Percentiles rank a stretch among this genome's conserved stretches.
phyloP scores from a whole-genome alignment of 1,140 invertebrate species.

The Neodiprion lecontei region DNA sequence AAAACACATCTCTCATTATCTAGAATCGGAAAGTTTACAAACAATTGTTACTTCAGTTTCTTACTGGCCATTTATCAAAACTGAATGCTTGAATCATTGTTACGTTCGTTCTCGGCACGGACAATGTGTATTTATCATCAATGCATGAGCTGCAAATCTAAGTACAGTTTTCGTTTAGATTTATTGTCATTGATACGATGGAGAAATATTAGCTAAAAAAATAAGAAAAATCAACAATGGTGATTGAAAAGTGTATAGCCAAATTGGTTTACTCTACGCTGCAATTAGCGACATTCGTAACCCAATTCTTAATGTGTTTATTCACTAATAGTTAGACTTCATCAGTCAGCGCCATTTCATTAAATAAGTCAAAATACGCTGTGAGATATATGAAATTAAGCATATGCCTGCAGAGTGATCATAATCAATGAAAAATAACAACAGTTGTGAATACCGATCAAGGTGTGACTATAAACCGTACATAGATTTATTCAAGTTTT shows the following conservation, averaged over 20 bases:
- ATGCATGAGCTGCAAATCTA: background rate
- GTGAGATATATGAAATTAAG: background rate
- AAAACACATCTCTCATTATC: too few species aligned
- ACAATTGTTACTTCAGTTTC: background rate
- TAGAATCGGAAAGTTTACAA: too few species aligned
- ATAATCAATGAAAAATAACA: background rate
- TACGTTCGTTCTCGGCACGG: background rate
- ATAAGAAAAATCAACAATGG: conserved; percentile 16
- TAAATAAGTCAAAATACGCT: background rate
- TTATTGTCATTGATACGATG: conserved; percentile 13
- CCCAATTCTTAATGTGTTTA: background rate
- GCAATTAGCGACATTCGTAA: background rate
- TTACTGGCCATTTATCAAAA: background rate
- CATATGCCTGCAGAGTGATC: background rate
- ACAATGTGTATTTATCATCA: background rate
- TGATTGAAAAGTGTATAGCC: conserved; percentile 24
- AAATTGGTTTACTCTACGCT: conserved; percentile 21
- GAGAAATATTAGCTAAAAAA: conserved; percentile 11
- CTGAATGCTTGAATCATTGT: background rate
- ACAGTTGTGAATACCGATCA: background rate
- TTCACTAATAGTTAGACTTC: too few species aligned
- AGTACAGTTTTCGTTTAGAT: background rate
- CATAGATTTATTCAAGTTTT: background rate
- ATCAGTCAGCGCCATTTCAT: too few species aligned
- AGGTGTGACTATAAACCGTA: too few species aligned